These are phyloP conservation scores for Palythoa grandiflora DNA, from an alignment of 92 coral and sea anemone genomes.

Conservation along the genomic window DNA sequence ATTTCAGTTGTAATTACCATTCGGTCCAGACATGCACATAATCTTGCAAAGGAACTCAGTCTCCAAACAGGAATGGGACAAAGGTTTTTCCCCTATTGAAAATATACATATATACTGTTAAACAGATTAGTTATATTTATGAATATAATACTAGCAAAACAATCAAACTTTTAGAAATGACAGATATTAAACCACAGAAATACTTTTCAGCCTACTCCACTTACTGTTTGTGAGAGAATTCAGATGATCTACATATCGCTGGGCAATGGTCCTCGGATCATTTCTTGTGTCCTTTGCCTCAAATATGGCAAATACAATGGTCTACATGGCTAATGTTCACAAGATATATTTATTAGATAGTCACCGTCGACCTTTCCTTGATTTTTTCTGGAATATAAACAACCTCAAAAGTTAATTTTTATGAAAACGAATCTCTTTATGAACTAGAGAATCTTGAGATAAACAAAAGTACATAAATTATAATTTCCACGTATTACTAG, in stretches of 20 bases:
- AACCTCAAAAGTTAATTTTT: slow-evolving; percentile 17
- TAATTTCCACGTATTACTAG: slow-evolving; percentile 11
- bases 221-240: not conserved
- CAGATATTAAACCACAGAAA: not conserved
- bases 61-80: slow-evolving; percentile 30
- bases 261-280: not conserved
- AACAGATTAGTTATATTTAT: not conserved
- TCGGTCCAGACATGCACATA: slow-evolving; percentile 24
- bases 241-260: not conserved
- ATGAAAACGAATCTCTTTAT: slow-evolving; percentile 10
- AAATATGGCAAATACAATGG: not conserved
- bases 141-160: not conserved
- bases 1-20: slow-evolving; percentile 15
- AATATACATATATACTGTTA: not conserved
- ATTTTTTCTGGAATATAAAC: slow-evolving; percentile 13
- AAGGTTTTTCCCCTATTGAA: slow-evolving; percentile 9
- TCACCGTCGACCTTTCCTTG: slow-evolving; percentile 7
- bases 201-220: not conserved
- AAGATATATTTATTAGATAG: not conserved
- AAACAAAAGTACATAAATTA: slow-evolving; percentile 14
- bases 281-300: not conserved
- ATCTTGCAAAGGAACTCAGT: slow-evolving; percentile 35
- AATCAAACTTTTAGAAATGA: not conserved
- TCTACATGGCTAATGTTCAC: slow-evolving; percentile 19
- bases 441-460: not conserved